Conservation (phyloP, 2,888 invertebrate genomes). For the Neoaliturus tenellus region DNA sequence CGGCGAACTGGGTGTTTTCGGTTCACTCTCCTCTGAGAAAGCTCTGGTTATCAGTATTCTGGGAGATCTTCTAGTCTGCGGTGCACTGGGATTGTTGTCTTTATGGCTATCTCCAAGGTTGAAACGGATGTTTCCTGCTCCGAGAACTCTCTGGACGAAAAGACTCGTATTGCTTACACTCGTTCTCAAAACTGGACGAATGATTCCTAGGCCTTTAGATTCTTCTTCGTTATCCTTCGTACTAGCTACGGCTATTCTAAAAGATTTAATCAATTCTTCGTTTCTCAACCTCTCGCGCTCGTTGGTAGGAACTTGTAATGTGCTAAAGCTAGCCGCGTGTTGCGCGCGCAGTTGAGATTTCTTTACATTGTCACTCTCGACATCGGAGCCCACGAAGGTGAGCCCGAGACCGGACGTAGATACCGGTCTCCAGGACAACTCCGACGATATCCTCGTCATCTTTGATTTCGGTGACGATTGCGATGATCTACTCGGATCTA, state of each 20-base stretch:
- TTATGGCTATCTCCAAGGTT: conserved; percentile 41
- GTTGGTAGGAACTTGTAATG: conserved; percentile 78
- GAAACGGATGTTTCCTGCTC: conserved; percentile 71
- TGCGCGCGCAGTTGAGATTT: conserved; percentile 71
- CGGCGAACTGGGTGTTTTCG: conserved; percentile 65
- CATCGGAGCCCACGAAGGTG: conserved; percentile 69
- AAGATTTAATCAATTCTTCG: conserved; percentile 58
- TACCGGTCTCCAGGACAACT: conserved; percentile 75
- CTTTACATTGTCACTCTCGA: conserved; percentile 48
- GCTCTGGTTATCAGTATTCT: conserved; percentile 84
- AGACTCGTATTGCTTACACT: conserved; percentile 77
- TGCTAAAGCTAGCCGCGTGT: conserved; percentile 82
- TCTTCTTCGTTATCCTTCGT: conserved; percentile 70
- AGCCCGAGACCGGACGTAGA: conserved; percentile 70
- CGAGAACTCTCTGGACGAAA: conserved; percentile 78
- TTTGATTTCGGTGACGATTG: conserved; percentile 66
- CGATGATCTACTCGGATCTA: conserved; percentile 72
- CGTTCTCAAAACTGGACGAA: conserved; percentile 71
- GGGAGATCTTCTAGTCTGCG: conserved; percentile 75
- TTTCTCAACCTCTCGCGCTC: conserved; percentile 68
- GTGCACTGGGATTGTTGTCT: conserved; percentile 68
- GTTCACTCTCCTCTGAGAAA: conserved; percentile 83
- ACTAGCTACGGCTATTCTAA: conserved; percentile 67
- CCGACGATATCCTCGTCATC: conserved; percentile 74
- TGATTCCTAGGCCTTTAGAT: conserved; percentile 65